Base-by-base conservation (phyloP, 2,113 vertebrate species). In the Ariopsis seemanni region DNA sequence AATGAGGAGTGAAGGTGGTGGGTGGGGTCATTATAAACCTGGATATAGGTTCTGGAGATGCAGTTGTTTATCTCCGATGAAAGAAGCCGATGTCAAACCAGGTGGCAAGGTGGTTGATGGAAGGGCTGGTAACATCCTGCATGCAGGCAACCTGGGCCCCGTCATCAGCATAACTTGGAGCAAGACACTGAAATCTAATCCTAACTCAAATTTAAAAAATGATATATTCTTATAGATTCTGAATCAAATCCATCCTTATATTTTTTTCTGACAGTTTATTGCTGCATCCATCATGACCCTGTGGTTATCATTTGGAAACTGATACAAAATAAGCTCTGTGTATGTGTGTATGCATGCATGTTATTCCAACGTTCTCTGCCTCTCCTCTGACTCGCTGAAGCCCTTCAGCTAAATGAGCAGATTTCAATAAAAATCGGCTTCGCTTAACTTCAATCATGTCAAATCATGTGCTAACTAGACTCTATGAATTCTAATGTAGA, bases 401-500 rank as follows among this genome's bases (percentile, higher is more conserved):
- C 78, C 85, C 34, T 87, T 82, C 78, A 60, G 63, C 34, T 82
- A 87, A 82, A 87, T 42, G 55, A 72, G 79, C 42, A 82, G 78
- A 87, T 87, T 87, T 87, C 85, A 87, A 87, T 87, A 87, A 74
- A 87, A 87, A 87, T 87, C 85, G 82, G 65, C 85, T 87, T 87
- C 67, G 22, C 63, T 82, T 87, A 87, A 82, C 85, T 82, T 82
- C 53, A 87, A 82, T 87, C 85, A 82, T 72, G 85, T 87, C 69
- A 65, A 86, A 87, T 87, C 79, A 82, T 72, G 22, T 48, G 78
- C 63, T n/a, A 87, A 82, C 63, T 53, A 60, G 79, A 82, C 79
- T 71, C 62, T 58, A 81, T 86, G 85, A 86, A 86, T 86, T 69
- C 50, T 71, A 86, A 86, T 81, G 85, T 12, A 42, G 22, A 48